Percentiles rank a stretch among this genome's conserved stretches.
Evolutionary conservation across 2,797 vertebrate genomes (phyloP).

Genomic region (Labroides dimidiatus): DNA sequence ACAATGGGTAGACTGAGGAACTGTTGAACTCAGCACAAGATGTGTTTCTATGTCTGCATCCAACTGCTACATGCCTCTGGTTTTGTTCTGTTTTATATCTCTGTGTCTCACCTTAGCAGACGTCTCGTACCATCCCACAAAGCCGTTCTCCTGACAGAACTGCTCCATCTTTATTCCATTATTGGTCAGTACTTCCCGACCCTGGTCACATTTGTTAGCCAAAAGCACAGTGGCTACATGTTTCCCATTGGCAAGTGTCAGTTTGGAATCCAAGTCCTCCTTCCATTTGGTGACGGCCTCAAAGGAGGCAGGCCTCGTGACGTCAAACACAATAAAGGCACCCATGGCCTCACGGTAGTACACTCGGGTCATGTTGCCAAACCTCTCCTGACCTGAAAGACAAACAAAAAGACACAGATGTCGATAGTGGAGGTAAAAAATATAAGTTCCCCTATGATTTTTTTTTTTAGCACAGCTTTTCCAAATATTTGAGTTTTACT

Average conservation of each 20-base stretch:
- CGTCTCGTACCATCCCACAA: constrained; percentile 96
- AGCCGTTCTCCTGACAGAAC: constrained; percentile 97
- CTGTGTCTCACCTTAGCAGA: constrained; percentile 93
- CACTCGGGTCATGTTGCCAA: constrained; percentile 99
- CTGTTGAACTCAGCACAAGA: constrained; percentile 36
- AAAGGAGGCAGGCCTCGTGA: constrained; percentile 94
- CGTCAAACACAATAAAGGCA: constrained; percentile 97
- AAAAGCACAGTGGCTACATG: constrained; percentile 93
- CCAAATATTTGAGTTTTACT: too few species aligned
- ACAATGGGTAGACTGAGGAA: constrained; percentile 16
- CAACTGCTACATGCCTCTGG: not conserved
- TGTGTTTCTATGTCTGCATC: constrained; percentile 15
- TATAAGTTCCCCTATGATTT: too few species aligned
- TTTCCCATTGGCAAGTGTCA: constrained; percentile 94
- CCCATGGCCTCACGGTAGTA: constrained; percentile 99
- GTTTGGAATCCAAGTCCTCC: constrained; percentile 97
- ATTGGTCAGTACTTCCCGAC: constrained; percentile 90
- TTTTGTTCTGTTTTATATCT: constrained; percentile 4
- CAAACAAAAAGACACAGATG: not conserved
- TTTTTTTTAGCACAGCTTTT: too few species aligned
- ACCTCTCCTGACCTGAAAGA: constrained; percentile 94
- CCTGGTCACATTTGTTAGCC: constrained; percentile 98
- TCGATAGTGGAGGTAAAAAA: not conserved
- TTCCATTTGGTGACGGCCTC: constrained; percentile 99
- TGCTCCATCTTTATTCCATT: constrained; percentile 97